Evolutionary conservation across 2,888 invertebrate species (phyloP).

Genomic region (Kryphioiulus occultus): DNA sequence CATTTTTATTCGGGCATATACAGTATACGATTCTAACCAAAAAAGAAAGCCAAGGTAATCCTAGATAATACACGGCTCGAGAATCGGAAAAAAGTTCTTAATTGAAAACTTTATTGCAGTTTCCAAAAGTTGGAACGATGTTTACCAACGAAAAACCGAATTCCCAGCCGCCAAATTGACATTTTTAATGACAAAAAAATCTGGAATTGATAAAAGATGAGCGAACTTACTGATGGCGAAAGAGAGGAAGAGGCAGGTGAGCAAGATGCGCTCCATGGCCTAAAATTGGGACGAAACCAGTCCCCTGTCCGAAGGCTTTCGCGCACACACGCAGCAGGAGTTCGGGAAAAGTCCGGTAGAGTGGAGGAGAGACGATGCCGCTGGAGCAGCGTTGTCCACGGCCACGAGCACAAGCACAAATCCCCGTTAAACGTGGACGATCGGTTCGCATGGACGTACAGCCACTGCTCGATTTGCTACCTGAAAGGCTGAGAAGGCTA

Average conservation of each 20-base stretch:
- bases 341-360: not conserved
- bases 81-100: not conserved
- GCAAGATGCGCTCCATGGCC: slow-evolving; percentile 18
- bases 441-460: not conserved
- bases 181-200: not conserved
- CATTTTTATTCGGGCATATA: too few relatives aligned
- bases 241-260: slow-evolving; percentile 2
- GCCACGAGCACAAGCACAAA: slow-evolving; percentile 25
- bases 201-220: not conserved
- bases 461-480: slow-evolving; percentile 17
- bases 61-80: not conserved
- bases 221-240: slow-evolving; percentile 13
- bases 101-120: not conserved
- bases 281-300: slow-evolving; percentile 18
- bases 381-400: slow-evolving; percentile 2
- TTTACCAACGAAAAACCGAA: too few relatives aligned
- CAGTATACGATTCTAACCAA: not conserved
- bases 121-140: too few relatives aligned
- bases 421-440: not conserved
- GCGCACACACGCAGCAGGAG: not conserved
- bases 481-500: not conserved
- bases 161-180: not conserved
- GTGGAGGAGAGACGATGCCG: not conserved
- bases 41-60: not conserved
- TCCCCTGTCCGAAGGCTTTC: not conserved